Percentiles rank a stretch among this genome's conserved stretches.
Evolutionary conservation across 2,888 invertebrate species (phyloP).

Genomic region (Rugalucina vietnamica): DNA sequence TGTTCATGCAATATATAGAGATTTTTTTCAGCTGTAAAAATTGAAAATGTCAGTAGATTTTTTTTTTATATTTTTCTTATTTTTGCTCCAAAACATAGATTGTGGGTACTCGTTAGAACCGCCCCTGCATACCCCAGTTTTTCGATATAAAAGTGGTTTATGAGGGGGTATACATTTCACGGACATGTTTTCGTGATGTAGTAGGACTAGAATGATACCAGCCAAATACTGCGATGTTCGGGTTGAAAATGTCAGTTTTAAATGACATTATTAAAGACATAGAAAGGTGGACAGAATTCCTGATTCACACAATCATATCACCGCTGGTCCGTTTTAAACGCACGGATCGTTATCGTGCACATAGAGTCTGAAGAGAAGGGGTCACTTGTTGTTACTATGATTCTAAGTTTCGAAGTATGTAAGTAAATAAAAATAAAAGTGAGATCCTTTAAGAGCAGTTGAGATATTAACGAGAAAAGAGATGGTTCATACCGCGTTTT

Average conservation of each 20-base stretch:
- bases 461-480: too few species aligned
- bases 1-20: too few species aligned
- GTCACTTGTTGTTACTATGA: not conserved
- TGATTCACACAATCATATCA: not conserved
- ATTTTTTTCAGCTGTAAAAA: too few species aligned
- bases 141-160: too few species aligned
- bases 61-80: too few species aligned
- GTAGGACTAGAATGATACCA: not conserved
- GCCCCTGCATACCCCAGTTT: too few species aligned
- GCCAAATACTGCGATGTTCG: not conserved
- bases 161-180: too few species aligned
- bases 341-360: not conserved
- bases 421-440: not conserved
- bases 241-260: not conserved
- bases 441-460: not conserved
- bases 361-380: not conserved
- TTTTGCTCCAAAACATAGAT: too few species aligned
- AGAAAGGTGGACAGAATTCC: not conserved
- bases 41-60: too few species aligned
- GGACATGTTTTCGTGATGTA: too few species aligned
- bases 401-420: not conserved
- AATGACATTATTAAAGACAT: not conserved
- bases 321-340: not conserved
- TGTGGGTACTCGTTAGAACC: too few species aligned
- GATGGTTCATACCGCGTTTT: too few species aligned